Evolutionary conservation across 2,113 vertebrate species (phyloP).

Genomic region (Pao palembangensis): DNA sequence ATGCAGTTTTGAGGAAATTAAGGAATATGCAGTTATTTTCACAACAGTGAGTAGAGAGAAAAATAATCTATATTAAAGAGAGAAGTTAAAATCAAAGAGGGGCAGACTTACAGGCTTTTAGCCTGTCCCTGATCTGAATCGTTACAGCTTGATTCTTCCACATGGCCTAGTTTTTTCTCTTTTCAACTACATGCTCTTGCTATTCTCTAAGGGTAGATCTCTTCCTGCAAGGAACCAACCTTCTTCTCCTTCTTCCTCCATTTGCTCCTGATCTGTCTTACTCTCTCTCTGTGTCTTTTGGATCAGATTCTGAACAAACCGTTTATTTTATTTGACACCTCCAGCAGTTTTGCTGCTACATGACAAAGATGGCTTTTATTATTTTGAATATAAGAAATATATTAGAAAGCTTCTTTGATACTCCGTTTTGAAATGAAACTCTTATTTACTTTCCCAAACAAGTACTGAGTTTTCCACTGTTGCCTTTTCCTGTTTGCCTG

Average conservation of each 20-base stretch:
- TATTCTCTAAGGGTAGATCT: conserved; percentile 33
- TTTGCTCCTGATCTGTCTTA: not conserved
- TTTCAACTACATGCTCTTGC: conserved; percentile 32
- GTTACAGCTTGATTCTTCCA: conserved; percentile 63
- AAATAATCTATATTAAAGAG: not conserved
- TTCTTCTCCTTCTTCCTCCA: not conserved
- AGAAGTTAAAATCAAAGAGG: not conserved
- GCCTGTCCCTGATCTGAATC: conserved; percentile 28
- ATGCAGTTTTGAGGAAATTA: not conserved
- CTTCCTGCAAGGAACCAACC: conserved; percentile 26
- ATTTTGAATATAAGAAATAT: not conserved
- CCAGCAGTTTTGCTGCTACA: not conserved
- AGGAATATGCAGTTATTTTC: not conserved
- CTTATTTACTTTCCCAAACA: not conserved
- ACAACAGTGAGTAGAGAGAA: not conserved
- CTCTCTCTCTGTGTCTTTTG: not conserved
- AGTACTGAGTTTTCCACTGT: not conserved
- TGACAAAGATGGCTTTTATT: not conserved
- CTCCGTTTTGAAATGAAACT: too few relatives aligned
- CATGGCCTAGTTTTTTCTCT: conserved; percentile 60
- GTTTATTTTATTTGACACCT: not conserved
- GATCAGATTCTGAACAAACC: not conserved
- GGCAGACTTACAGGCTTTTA: not conserved
- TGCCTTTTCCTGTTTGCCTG: not conserved
- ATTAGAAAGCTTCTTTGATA: not conserved